Evolutionary conservation across 2,888 invertebrate species (phyloP), one percentile per base, ranked within the genome.

Genomic region (Acleris sparsana): DNA sequence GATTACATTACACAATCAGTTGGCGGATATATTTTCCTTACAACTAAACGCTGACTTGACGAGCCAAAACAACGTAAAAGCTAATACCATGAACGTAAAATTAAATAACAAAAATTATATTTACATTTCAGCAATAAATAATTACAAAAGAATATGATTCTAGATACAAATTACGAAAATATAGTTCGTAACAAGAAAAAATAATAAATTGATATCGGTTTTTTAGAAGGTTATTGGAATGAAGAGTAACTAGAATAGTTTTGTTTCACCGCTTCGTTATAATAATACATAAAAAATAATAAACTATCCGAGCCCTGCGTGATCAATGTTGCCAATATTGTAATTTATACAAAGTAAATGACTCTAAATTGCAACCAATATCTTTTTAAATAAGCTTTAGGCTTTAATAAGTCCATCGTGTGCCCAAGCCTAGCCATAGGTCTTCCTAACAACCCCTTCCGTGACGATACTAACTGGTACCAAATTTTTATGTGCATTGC

Each of bases 21-120:
- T 70, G 70, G 71, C 76, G 72, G 69, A 72, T 72, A 71, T 53
- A 69, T 68, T 71, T 71, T 60, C 59, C 61, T 69, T 62, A 65
- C 71, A 69, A 62, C 66, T 71, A 63, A 72, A 63, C 66, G 69
- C 69, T 67, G 70, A 72, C 73, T 71, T 69, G 69, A 72, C 71
- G 67, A 71, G 70, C 74, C 72, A 73, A 77, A 74, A 73, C 71
- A 82, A 79, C 77, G 69, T 76, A 76, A 76, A 75, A 75, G 73
- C 81, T 80, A 79, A 78, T 80, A 80, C 74, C 79, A 80, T 79
- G 81, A 87, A 88, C 84, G 83, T 90, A 91, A 89, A 90, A 92
- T 90, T 92, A 92, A 92, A 91, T 92, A 92, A 92, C 91, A 91
- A 92, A 39, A 88, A 88, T 85, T 83, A 89, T 91, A 92, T 92